Evolutionary conservation across 2,888 invertebrate genomes (phyloP).

Genomic region (Tanytarsus gracilentus): DNA sequence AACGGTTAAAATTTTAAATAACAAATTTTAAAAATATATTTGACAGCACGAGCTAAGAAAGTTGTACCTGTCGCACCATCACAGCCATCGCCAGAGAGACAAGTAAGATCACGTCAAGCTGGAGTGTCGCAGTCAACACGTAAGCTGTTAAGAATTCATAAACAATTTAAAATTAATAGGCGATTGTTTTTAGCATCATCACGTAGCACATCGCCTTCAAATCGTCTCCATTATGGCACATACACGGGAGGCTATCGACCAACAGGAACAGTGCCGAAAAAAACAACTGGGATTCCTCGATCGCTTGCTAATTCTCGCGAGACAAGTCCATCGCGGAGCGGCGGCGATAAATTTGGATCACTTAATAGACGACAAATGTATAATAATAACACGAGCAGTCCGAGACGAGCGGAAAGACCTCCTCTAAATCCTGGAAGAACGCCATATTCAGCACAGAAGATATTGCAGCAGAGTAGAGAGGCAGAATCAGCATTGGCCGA

Average conservation of each 20-base stretch:
- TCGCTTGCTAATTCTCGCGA: conserved; percentile 61
- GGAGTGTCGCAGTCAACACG: conserved; percentile 89
- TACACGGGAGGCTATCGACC: conserved; percentile 39
- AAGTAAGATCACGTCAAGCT: conserved; percentile 53
- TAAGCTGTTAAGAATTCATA: conserved; percentile 46
- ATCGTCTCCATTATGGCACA: conserved; percentile 63
- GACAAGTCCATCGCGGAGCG: conserved; percentile 51
- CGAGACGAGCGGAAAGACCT: conserved; percentile 45
- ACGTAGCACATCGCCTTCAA: conserved; percentile 87
- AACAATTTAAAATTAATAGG: neutral
- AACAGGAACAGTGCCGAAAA: conserved; percentile 50
- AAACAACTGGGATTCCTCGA: conserved; percentile 58
- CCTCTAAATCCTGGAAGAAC: conserved; percentile 47
- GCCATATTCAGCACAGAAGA: conserved; percentile 65
- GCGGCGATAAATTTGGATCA: conserved; percentile 36
- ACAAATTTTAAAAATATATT: conserved; percentile 25
- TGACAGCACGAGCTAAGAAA: conserved; percentile 56
- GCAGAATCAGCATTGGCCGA: conserved; percentile 76
- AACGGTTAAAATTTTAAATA: conserved; percentile 23
- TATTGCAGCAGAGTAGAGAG: conserved; percentile 78
- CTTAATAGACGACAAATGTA: conserved; percentile 31
- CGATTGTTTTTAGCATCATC: conserved; percentile 63
- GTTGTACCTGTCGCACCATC: conserved; percentile 37
- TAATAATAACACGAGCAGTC: conserved; percentile 33
- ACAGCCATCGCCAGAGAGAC: conserved; percentile 50